phyloP scores from a whole-genome alignment of 2,797 vertebrate species.

The Poecilia velifera region DNA sequence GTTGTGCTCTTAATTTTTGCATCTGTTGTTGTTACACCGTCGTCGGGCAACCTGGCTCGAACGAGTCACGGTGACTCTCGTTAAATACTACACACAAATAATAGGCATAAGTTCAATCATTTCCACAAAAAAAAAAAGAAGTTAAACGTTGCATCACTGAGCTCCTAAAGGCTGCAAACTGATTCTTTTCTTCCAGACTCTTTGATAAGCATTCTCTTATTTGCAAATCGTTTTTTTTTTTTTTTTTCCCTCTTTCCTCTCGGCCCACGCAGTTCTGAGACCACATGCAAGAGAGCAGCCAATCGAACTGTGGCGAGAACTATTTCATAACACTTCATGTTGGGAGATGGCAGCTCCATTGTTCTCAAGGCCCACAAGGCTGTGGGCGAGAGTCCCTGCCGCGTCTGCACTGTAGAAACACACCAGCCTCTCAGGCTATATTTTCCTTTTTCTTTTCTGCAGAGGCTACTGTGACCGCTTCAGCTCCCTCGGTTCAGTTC shows the following conservation, averaged over 20 bases:
- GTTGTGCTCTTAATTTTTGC: conserved; percentile 54
- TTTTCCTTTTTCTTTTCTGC: conserved; percentile 65
- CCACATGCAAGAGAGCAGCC: conserved; percentile 69
- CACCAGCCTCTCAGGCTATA: conserved; percentile 66
- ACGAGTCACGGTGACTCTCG: conserved; percentile 25
- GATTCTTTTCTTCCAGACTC: conserved; percentile 38
- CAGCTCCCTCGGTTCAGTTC: conserved; percentile 5
- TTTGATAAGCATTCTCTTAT: conserved; percentile 55
- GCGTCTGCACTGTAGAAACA: conserved; percentile 67
- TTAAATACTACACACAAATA: conserved; percentile 30
- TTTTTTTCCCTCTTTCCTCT: not conserved
- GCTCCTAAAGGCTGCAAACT: conserved; percentile 17
- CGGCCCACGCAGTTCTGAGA: conserved; percentile 60
- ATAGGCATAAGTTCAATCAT: not conserved
- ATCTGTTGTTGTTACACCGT: not conserved
- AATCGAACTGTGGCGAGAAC: conserved; percentile 64
- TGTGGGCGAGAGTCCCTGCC: conserved; percentile 73
- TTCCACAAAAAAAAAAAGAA: not conserved
- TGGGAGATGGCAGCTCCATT: conserved; percentile 76
- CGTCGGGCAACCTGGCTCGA: conserved; percentile 58
- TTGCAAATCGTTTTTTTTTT: conserved; percentile 52
- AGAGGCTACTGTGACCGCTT: conserved; percentile 62
- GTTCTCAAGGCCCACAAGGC: conserved; percentile 70
- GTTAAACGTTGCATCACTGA: not conserved
- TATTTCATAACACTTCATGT: conserved; percentile 72